Base-by-base conservation (phyloP, 2,113 vertebrate genomes). In the Lamprologus lemairii region DNA sequence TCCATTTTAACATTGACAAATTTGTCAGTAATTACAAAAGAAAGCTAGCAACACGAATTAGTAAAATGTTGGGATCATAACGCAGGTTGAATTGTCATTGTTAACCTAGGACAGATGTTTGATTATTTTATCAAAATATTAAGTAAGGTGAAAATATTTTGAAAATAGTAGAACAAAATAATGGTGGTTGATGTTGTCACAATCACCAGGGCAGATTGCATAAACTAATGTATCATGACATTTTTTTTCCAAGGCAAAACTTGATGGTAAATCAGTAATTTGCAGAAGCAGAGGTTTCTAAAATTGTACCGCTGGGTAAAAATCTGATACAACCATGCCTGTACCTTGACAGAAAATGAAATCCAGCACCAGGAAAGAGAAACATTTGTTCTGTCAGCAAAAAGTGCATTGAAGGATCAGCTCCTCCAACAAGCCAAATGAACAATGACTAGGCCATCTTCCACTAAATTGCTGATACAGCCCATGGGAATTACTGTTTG, bases 381-480 rank as follows among this genome's bases (percentile, higher is more conserved):
- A 93, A 82, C 83, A 85, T 81, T 60, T 88, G 71, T 90, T 91
- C 86, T 75, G 90, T 94, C 90, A 93, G 92, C 90, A 83, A 57
- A 91, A 90, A 91, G 92, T 33, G 78, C 88, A 83, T 40, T 54
- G 82, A 87, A 86, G 73, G 49, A 86, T 42, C 35, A 33, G 68
- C 80, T 65, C 51, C 88, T 89, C 51, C 55, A 83, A 86, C 86
- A 84, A 81, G 86, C 86, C 49, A 87, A 91, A 91, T 73, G 85
- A 92, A 91, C 87, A 85, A 86, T 87, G 73, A 87, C 80, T 35
- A 68, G 89, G 53, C 88, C 6, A 49, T 45, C 85, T 92, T 82
- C 51, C 54, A 81, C 86, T 78, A 91, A 94, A 94, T 63, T 31
- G 93, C 92, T 93, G 92, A 95, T 90, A 85, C 89, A 92, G 91